These are phyloP conservation scores for Agrochola macilenta DNA, from an alignment of 2,888 invertebrate species.

Conservation along the genomic window DNA sequence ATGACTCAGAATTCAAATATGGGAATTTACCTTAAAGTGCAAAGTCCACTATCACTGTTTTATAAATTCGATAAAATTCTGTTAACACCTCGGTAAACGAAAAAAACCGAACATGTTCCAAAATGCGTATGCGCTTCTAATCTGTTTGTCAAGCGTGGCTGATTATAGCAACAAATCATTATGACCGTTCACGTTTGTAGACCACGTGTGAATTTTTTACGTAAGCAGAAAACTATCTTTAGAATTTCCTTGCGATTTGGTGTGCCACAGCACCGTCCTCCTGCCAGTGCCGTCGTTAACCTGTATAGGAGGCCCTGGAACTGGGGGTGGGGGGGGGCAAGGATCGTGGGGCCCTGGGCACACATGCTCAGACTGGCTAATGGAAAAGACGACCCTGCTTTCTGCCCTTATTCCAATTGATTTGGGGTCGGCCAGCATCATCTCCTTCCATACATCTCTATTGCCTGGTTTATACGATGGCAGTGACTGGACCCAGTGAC, in stretches of 20 bases:
- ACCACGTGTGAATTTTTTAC: neutral
- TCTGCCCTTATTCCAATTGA: neutral
- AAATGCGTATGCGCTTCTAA: constrained; percentile 14
- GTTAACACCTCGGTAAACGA: constrained; percentile 1
- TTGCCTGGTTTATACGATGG: too few relatives aligned
- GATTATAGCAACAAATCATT: constrained; percentile 3
- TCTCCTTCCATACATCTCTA: neutral
- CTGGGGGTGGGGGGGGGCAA: too few relatives aligned
- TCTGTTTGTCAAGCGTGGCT: constrained; percentile 17
- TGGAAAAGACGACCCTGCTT: neutral
- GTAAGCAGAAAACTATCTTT: constrained; percentile 1
- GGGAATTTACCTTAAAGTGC: constrained; percentile 13
- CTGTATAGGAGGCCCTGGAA: too few relatives aligned
- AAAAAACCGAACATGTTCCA: constrained; percentile 7
- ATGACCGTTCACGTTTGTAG: constrained; percentile 1
- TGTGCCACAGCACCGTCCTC: neutral
- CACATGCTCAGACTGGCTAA: neutral
- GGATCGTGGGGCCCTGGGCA: neutral
- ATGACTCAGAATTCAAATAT: neutral
- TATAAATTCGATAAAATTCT: neutral
- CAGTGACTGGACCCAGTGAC: too few relatives aligned
- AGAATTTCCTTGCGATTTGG: neutral
- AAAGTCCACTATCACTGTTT: neutral
- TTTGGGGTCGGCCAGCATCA: neutral
- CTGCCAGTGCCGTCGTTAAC: too few relatives aligned